phyloP scores from a whole-genome alignment of 1,140 invertebrate genomes.

The Heliconius eleuchia region DNA sequence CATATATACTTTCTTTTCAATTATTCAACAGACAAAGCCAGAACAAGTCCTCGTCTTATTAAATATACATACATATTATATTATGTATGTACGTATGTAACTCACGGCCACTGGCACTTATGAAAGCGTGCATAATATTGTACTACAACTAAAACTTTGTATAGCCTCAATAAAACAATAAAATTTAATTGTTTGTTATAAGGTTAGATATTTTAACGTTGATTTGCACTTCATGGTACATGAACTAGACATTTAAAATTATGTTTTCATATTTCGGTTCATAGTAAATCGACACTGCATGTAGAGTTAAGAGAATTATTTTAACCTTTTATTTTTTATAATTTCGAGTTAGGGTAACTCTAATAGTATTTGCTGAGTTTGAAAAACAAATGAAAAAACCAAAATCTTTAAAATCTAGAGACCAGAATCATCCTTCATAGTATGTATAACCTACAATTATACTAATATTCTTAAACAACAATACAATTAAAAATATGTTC shows the following conservation, averaged over 20 bases:
- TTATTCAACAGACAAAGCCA: neutral
- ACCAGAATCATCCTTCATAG: no score
- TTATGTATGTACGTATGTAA: neutral
- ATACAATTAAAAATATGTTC: neutral
- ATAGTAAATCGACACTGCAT: no score
- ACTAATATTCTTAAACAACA: no score
- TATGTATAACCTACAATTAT: no score
- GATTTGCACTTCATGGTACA: neutral
- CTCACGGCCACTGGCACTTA: neutral
- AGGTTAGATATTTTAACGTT: neutral
- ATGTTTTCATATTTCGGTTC: no score
- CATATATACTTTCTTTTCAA: neutral
- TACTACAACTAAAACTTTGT: neutral
- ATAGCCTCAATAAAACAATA: conserved; percentile 4
- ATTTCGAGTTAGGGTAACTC: no score
- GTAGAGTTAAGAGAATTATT: no score
- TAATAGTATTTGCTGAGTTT: no score
- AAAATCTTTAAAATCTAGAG: no score
- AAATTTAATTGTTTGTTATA: neutral
- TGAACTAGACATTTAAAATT: neutral
- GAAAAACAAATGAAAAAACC: no score
- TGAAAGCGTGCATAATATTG: conserved; percentile 5
- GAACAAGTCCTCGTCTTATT: neutral
- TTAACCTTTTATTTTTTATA: no score
- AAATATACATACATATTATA: no score